phyloP scores from a whole-genome alignment of 2,888 invertebrate genomes.

The Lasioglossum vierecki region DNA sequence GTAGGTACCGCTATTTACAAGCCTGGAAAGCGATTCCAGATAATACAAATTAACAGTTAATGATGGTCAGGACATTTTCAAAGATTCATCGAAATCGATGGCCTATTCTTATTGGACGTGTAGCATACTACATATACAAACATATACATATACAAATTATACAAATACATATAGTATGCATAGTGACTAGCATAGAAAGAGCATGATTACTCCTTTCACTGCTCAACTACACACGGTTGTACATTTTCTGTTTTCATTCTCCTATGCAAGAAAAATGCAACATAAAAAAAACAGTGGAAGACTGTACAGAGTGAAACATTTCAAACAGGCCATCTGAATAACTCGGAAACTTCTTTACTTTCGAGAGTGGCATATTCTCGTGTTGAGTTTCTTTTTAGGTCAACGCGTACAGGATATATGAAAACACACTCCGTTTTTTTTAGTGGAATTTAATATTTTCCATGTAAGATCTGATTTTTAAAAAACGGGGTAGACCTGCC shows the following conservation, averaged over 20 bases:
- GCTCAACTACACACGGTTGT: background rate
- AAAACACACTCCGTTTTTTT: too few relatives aligned
- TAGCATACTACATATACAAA: background rate
- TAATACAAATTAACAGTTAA: background rate
- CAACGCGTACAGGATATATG: too few relatives aligned
- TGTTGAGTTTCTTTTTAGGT: too few relatives aligned
- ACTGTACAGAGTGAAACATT: background rate
- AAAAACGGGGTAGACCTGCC: too few relatives aligned
- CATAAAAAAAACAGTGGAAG: background rate
- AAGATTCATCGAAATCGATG: slow-evolving; percentile 5
- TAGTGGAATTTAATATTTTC: too few relatives aligned
- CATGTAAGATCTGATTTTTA: too few relatives aligned
- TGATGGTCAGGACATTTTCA: slow-evolving; percentile 1
- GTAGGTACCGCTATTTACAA: slow-evolving; percentile 91
- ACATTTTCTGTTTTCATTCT: background rate
- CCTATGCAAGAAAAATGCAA: background rate
- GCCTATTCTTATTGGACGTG: background rate
- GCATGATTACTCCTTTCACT: background rate
- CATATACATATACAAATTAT: background rate
- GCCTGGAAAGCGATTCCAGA: slow-evolving; percentile 82
- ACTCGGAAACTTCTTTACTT: background rate
- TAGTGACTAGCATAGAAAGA: background rate
- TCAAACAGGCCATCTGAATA: background rate
- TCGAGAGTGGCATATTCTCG: too few relatives aligned
- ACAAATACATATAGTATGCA: background rate